Percentiles rank a stretch among this genome's conserved stretches.
phyloP scores from a whole-genome alignment of 2,888 invertebrate species.

The Himalopsyche tibetana region DNA sequence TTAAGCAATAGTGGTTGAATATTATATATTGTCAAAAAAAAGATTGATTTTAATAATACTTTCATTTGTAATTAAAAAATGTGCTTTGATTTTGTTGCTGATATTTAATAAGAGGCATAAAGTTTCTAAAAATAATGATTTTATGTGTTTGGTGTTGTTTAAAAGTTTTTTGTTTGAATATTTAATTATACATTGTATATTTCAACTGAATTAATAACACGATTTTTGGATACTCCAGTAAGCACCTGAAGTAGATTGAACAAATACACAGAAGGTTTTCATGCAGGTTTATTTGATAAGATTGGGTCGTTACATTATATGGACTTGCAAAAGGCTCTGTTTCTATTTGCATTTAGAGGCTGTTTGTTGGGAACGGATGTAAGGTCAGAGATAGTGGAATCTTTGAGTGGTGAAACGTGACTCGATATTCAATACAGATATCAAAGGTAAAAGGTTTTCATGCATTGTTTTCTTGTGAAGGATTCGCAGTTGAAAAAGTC shows the following conservation, averaged over 20 bases:
- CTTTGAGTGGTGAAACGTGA: slow-evolving; percentile 26
- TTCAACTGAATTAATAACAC: too few species aligned
- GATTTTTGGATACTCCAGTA: too few species aligned
- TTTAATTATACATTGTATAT: too few species aligned
- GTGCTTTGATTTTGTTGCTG: too few species aligned
- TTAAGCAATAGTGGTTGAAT: too few species aligned
- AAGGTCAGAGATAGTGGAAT: slow-evolving; percentile 41
- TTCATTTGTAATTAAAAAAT: too few species aligned
- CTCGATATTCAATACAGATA: slow-evolving; percentile 19
- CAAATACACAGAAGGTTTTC: not conserved
- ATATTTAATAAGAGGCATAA: too few species aligned
- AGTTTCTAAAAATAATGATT: too few species aligned
- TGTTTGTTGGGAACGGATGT: slow-evolving; percentile 39
- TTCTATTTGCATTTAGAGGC: slow-evolving; percentile 42
- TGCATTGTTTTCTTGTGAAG: not conserved
- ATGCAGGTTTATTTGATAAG: slow-evolving; percentile 16
- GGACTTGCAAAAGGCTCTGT: slow-evolving; percentile 35
- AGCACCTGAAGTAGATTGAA: not conserved
- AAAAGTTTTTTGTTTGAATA: too few species aligned
- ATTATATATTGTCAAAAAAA: too few species aligned
- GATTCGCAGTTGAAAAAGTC: not conserved
- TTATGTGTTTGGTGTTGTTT: too few species aligned
- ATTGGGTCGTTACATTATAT: slow-evolving; percentile 22
- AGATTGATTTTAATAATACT: too few species aligned
- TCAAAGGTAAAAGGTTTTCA: slow-evolving; percentile 3